phyloP scores from a whole-genome alignment of 2,113 vertebrate species.

The Cichladusa arquata region DNA sequence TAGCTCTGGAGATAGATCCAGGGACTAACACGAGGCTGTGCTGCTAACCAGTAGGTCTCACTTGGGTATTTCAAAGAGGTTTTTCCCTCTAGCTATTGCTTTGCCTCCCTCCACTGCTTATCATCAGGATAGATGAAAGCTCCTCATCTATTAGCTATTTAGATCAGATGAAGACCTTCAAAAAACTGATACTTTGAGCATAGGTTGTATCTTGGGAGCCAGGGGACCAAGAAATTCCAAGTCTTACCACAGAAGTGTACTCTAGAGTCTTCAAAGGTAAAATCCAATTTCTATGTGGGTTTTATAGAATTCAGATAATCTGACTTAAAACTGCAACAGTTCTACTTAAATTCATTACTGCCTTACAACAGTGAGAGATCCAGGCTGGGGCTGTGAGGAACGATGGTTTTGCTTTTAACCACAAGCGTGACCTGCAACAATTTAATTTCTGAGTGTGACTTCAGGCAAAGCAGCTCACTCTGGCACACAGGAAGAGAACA shows the following conservation, averaged over 20 bases:
- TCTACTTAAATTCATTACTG: neutral
- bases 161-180: neutral
- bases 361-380: neutral
- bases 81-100: neutral
- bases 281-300: neutral
- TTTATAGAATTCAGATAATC: neutral
- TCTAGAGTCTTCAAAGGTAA: conserved; percentile 6
- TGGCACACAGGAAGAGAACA: neutral
- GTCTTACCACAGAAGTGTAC: neutral
- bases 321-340: neutral
- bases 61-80: neutral
- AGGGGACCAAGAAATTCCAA: neutral
- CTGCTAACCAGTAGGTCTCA: neutral
- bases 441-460: neutral
- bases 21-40: neutral
- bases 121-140: neutral
- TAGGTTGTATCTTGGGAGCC: neutral
- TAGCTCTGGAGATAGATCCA: neutral
- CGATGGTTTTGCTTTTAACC: neutral
- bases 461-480: neutral
- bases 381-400: neutral
- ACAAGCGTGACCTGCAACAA: neutral
- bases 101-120: neutral
- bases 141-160: neutral
- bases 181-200: neutral